Conservation (phyloP, 2,888 invertebrate species). For the Smittia aterrima region DNA sequence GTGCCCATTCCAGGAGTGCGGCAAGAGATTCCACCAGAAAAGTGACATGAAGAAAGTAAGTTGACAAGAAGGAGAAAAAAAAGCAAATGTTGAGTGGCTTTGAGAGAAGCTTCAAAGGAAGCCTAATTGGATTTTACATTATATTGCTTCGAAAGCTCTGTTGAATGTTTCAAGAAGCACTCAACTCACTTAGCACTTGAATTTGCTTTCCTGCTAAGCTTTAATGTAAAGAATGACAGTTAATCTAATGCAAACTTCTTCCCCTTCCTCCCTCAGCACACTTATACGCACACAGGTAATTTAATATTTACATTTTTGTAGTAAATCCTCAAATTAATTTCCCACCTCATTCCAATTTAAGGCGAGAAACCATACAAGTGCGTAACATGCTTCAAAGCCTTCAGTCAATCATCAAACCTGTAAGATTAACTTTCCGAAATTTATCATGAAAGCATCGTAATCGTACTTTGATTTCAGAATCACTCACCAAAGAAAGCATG, state of each 20-base stretch:
- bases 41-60: slow-evolving; percentile 29
- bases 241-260: background rate
- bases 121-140: too few species aligned
- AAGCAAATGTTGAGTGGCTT: too few species aligned
- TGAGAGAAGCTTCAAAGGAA: too few species aligned
- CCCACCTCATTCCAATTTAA: too few species aligned
- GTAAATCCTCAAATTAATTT: background rate
- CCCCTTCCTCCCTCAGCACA: background rate
- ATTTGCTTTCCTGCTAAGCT: too few species aligned
- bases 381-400: slow-evolving; percentile 9
- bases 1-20: slow-evolving; percentile 22
- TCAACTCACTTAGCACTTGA: too few species aligned
- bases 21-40: slow-evolving; percentile 34
- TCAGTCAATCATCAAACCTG: slow-evolving; percentile 24
- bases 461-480: slow-evolving; percentile 12
- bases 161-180: too few species aligned
- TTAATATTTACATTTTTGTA: background rate
- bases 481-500: slow-evolving; percentile 33
- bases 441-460: background rate
- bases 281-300: slow-evolving; percentile 35
- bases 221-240: too few species aligned
- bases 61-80: too few species aligned
- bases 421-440: background rate
- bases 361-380: slow-evolving; percentile 28
- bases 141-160: too few species aligned